These are phyloP conservation scores for Aldrovandia affinis DNA, from an alignment of 2,797 vertebrate species.

Conservation along the genomic window DNA sequence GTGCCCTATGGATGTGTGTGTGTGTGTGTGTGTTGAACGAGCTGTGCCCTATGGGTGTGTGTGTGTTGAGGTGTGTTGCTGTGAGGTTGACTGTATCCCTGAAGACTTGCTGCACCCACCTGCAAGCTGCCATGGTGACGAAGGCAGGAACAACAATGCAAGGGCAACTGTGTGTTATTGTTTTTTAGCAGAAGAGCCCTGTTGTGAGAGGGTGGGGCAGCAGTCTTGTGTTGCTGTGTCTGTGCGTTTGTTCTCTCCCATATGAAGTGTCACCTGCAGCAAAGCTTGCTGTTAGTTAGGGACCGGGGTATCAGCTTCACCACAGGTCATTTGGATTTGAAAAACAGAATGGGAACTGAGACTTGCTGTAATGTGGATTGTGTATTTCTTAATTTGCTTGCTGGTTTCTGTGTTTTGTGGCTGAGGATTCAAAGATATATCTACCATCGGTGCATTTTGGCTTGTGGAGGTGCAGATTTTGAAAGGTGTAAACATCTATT, in stretches of 20 bases:
- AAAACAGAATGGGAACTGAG: neutral
- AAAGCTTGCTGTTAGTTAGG: neutral
- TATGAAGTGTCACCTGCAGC: neutral
- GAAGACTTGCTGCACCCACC: neutral
- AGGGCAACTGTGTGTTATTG: neutral
- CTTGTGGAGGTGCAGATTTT: neutral
- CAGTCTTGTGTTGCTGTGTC: neutral
- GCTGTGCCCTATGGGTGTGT: neutral
- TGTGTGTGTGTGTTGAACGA: no score
- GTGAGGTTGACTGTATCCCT: neutral
- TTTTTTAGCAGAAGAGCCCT: neutral
- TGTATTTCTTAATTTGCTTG: neutral
- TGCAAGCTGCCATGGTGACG: neutral
- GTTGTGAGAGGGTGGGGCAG: neutral
- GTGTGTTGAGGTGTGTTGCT: neutral
- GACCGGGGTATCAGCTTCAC: neutral
- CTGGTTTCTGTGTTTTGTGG: neutral
- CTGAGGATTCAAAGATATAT: neutral
- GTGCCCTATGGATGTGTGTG: no score
- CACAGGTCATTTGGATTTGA: neutral
- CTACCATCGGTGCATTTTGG: neutral
- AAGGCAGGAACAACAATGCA: neutral
- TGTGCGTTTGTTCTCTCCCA: neutral
- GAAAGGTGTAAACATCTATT: no score
- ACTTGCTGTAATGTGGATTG: neutral